Conservation (phyloP, 2,797 vertebrate species). For the Pseudochromis fuscus region DNA sequence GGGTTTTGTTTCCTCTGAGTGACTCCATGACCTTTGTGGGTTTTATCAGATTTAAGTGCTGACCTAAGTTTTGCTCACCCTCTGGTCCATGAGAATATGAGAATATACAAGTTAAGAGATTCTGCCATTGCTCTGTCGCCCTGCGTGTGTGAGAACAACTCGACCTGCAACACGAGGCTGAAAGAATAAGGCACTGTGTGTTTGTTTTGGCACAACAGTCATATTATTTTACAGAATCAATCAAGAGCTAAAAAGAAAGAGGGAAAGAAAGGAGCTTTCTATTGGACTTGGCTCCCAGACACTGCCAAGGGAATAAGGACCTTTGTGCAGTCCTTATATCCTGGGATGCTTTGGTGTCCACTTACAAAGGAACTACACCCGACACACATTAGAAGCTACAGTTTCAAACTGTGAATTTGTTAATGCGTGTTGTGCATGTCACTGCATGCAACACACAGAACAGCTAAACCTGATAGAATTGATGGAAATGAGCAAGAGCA, state of each 20-base stretch:
- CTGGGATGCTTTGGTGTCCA: constrained; percentile 21
- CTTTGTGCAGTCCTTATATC: constrained; percentile 37
- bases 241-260: constrained; percentile 63
- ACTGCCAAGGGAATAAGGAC: constrained; percentile 48
- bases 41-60: constrained; percentile 55
- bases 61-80: constrained; percentile 26
- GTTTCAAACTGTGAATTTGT: constrained; percentile 19
- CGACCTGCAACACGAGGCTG: constrained; percentile 75
- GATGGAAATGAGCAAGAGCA: constrained; percentile 9
- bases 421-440: constrained; percentile 2
- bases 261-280: constrained; percentile 60
- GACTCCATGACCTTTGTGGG: constrained; percentile 35
- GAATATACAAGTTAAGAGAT: constrained; percentile 42
- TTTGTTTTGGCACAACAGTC: constrained; percentile 74
- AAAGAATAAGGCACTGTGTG: constrained; percentile 64
- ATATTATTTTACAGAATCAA: constrained; percentile 73
- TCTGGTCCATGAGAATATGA: constrained; percentile 35
- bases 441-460: background rate
- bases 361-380: constrained; percentile 16
- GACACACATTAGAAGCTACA: constrained; percentile 2
- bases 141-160: constrained; percentile 71
- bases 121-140: constrained; percentile 35
- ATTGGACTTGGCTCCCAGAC: constrained; percentile 59
- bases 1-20: constrained; percentile 11
- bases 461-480: constrained; percentile 17